A percentile compares a stretch with the other conserved stretches of the same genome.
Evolutionary conservation across 37 sponge, comb jelly and placozoan genomes (phyloP).

Genomic region (Dysidea cf. avara): DNA sequence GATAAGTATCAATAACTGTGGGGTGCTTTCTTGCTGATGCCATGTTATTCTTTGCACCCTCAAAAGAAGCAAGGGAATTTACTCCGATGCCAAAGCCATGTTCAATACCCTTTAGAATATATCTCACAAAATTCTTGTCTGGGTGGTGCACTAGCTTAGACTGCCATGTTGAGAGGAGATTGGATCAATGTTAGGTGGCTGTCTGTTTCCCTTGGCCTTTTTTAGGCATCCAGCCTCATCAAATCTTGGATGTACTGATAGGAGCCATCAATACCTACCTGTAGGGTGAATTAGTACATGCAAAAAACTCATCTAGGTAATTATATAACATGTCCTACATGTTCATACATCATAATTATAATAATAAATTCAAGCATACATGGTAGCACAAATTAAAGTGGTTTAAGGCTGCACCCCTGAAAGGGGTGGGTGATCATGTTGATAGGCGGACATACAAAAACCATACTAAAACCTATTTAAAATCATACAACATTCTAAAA

Average conservation of each 20-base stretch:
- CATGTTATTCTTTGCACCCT: background rate
- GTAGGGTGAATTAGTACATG: no score
- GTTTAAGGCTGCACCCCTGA: no score
- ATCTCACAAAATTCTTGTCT: background rate
- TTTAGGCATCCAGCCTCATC: background rate
- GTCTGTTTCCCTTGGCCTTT: background rate
- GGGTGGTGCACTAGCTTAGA: background rate
- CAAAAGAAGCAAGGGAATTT: background rate
- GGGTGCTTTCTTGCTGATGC: constrained; percentile 6
- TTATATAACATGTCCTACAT: no score
- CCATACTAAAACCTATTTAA: no score
- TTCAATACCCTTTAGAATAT: background rate
- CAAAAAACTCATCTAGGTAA: no score
- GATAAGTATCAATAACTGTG: background rate
- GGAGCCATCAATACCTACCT: background rate
- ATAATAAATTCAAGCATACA: no score
- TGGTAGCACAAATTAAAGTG: no score
- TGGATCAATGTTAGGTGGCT: background rate
- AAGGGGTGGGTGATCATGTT: no score
- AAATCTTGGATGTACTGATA: constrained; percentile 16
- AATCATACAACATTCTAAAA: no score
- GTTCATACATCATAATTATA: no score
- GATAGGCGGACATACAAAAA: no score
- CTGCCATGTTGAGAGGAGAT: background rate
- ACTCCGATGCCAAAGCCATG: background rate